Evolutionary conservation across 35 echinoderm and acorn worm species (phyloP).

Genomic region (Apostichopus japonicus): DNA sequence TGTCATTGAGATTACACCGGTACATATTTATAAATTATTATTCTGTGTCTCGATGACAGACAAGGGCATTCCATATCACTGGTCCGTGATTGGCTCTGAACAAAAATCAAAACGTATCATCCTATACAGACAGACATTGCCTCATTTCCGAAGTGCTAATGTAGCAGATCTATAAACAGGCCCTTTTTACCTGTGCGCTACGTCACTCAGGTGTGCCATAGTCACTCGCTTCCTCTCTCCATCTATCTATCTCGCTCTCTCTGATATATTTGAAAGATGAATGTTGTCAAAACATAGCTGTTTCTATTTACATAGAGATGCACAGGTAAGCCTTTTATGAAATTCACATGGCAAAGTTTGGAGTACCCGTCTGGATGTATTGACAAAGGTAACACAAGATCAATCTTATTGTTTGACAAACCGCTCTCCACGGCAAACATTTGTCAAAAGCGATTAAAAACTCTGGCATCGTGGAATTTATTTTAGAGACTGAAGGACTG

Average conservation of each 20-base stretch:
- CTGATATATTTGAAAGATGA: constrained; percentile 3
- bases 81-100: neutral
- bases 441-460: constrained; percentile 50
- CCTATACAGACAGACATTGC: neutral
- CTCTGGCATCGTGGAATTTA: neutral
- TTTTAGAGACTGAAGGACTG: constrained; percentile 11
- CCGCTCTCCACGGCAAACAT: constrained; percentile 39
- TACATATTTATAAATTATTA: neutral
- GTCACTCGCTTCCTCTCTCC: no score
- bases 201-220: constrained; percentile 20
- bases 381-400: constrained; percentile 31
- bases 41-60: neutral
- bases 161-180: constrained; percentile 30
- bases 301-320: constrained; percentile 41
- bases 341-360: constrained; percentile 45
- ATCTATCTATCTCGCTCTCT: no score
- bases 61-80: neutral
- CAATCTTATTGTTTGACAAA: constrained; percentile 55
- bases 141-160: constrained; percentile 14
- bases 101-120: neutral
- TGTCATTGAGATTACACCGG: neutral
- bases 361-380: constrained; percentile 32
- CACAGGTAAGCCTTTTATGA: constrained; percentile 40
- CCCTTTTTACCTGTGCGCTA: constrained; percentile 18
- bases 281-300: constrained; percentile 37